A percentile compares a stretch with the other conserved stretches of the same genome.
Evolutionary conservation across 2,888 invertebrate genomes (phyloP).

Genomic region (Erebia epiphron): DNA sequence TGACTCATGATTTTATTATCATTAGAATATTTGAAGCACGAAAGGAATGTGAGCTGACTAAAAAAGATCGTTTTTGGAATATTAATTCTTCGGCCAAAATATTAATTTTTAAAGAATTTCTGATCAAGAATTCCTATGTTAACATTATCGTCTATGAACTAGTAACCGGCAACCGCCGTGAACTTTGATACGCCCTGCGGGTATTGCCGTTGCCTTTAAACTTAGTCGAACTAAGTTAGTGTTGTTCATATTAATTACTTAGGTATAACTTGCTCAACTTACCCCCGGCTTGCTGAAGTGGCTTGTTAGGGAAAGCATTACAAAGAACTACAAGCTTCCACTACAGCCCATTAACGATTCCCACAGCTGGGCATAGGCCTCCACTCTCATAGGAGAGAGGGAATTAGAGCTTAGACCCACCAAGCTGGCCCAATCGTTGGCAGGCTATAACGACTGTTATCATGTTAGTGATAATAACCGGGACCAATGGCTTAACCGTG

Average conservation of each 20-base stretch:
- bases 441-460: no score
- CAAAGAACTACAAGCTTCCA: not conserved
- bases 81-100: not conserved
- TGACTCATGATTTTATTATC: not conserved
- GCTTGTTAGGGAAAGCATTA: conserved; percentile 9
- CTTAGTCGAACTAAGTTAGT: conserved; percentile 13
- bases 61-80: not conserved
- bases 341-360: no score
- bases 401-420: no score
- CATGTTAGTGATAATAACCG: no score
- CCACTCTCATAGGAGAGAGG: no score
- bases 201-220: conserved; percentile 7
- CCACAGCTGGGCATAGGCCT: no score
- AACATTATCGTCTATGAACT: not conserved
- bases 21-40: not conserved
- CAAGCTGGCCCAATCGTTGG: no score
- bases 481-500: no score
- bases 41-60: not conserved
- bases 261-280: conserved; percentile 9
- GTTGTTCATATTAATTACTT: conserved; percentile 20
- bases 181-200: conserved; percentile 9
- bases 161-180: not conserved
- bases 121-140: conserved; percentile 8
- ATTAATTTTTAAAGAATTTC: not conserved
- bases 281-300: not conserved